A percentile compares a stretch with the other conserved stretches of the same genome.
These are phyloP conservation scores for Stegodyphus mimosarum DNA, from an alignment of 1,140 invertebrate species.

Conservation along the genomic window DNA sequence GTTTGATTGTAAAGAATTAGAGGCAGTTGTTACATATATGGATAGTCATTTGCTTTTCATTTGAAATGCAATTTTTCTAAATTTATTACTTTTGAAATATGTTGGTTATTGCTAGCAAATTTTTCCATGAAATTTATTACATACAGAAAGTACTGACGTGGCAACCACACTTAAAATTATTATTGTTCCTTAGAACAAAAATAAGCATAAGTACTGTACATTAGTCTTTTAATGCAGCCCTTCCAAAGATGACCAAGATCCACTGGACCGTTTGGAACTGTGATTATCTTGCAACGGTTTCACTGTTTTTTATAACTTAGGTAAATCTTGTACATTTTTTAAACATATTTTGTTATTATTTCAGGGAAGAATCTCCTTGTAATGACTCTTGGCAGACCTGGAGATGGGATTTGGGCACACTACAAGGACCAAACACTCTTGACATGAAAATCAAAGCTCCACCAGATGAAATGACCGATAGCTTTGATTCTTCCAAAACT, in stretches of 20 bases:
- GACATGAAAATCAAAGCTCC: constrained; percentile 40
- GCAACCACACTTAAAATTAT: background rate
- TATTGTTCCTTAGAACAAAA: background rate
- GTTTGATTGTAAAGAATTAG: no score
- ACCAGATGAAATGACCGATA: constrained; percentile 3
- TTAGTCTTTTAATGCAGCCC: background rate
- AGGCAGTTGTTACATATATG: no score
- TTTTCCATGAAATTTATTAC: no score
- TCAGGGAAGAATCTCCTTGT: constrained; percentile 43
- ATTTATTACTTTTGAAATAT: no score
- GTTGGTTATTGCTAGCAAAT: no score
- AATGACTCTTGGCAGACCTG: constrained; percentile 46
- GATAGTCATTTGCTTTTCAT: no score
- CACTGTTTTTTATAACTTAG: background rate
- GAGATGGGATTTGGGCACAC: constrained; percentile 49
- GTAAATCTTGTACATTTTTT: background rate
- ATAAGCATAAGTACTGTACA: background rate
- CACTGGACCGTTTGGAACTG: background rate
- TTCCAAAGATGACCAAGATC: background rate
- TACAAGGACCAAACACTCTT: constrained; percentile 26
- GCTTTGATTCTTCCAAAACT: constrained; percentile 36
- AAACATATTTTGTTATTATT: background rate
- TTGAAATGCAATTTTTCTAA: no score
- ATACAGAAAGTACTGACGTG: no score
- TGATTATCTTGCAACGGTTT: background rate